These are phyloP conservation scores for Hippoglossus hippoglossus DNA, from an alignment of 2,797 vertebrate species.

Conservation along the genomic window DNA sequence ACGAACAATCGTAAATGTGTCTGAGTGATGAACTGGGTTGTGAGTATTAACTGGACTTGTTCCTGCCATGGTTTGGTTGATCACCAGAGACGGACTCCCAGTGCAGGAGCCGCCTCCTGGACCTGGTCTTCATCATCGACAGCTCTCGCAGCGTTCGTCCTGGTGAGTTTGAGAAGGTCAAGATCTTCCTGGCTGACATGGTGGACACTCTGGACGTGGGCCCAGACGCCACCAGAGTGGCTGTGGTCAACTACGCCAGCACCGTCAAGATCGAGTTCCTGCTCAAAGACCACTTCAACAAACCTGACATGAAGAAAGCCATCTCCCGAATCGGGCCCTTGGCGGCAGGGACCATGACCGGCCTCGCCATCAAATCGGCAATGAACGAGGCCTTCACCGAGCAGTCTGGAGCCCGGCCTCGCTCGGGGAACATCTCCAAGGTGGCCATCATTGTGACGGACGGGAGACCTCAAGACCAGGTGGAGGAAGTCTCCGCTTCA, in stretches of 20 bases:
- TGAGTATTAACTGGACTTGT: constrained; percentile 44
- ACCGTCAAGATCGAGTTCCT: constrained; percentile 95
- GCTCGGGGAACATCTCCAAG: constrained; percentile 88
- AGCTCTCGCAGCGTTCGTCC: constrained; percentile 97
- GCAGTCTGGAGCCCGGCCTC: constrained; percentile 90
- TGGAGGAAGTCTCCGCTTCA: constrained; percentile 81
- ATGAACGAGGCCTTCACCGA: constrained; percentile 93
- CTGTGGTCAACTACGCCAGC: constrained; percentile 96
- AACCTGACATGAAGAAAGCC: constrained; percentile 89
- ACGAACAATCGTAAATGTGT: constrained; percentile 29
- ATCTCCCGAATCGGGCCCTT: constrained; percentile 92
- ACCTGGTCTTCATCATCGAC: constrained; percentile 96
- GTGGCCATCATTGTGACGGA: constrained; percentile 95
- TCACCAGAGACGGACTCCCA: constrained; percentile 82
- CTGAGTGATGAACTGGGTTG: constrained; percentile 19
- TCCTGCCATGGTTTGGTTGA: constrained; percentile 69
- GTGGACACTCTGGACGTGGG: constrained; percentile 93
- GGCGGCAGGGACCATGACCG: constrained; percentile 96
- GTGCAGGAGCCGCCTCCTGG: constrained; percentile 89
- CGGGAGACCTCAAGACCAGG: constrained; percentile 94
- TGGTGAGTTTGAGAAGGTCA: constrained; percentile 95
- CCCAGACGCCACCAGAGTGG: constrained; percentile 88
- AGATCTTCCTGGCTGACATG: constrained; percentile 94
- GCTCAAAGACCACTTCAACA: constrained; percentile 89
- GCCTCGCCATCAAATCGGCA: constrained; percentile 94